Conservation (phyloP, 2,888 invertebrate genomes). For the Lamellibrachia columna region DNA sequence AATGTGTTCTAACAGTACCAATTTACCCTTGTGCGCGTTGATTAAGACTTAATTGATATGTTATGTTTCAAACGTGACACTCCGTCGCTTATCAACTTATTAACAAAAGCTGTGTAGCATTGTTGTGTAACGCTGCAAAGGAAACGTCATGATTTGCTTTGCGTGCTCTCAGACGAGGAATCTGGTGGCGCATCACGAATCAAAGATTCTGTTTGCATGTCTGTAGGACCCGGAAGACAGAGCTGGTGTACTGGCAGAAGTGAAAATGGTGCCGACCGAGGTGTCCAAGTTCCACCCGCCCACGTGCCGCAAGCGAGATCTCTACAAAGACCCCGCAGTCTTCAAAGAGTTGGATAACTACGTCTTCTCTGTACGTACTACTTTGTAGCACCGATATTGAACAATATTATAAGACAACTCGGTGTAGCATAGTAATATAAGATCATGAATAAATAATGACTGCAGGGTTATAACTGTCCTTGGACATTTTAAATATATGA, state of each 20-base stretch:
- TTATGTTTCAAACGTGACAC: background rate
- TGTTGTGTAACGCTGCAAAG: background rate
- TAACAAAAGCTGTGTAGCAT: too few relatives aligned
- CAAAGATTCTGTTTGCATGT: background rate
- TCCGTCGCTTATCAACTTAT: too few relatives aligned
- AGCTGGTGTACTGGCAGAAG: background rate
- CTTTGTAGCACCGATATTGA: background rate
- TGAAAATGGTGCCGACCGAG: conserved; percentile 34
- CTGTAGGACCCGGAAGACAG: background rate
- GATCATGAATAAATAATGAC: too few relatives aligned
- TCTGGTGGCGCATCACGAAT: background rate
- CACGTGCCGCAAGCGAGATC: conserved; percentile 56
- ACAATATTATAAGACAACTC: background rate
- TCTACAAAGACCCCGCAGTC: conserved; percentile 57
- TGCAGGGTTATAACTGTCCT: too few relatives aligned
- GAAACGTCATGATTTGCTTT: background rate
- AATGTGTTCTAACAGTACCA: too few relatives aligned
- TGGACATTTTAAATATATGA: too few relatives aligned
- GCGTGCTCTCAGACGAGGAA: background rate
- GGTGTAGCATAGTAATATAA: background rate
- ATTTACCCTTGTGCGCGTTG: background rate
- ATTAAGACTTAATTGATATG: background rate
- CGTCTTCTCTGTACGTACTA: conserved; percentile 56
- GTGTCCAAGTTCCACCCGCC: conserved; percentile 49
- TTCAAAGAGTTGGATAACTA: conserved; percentile 62